Conservation (phyloP, 2,888 invertebrate genomes). For the Ephialtes manifestator region DNA sequence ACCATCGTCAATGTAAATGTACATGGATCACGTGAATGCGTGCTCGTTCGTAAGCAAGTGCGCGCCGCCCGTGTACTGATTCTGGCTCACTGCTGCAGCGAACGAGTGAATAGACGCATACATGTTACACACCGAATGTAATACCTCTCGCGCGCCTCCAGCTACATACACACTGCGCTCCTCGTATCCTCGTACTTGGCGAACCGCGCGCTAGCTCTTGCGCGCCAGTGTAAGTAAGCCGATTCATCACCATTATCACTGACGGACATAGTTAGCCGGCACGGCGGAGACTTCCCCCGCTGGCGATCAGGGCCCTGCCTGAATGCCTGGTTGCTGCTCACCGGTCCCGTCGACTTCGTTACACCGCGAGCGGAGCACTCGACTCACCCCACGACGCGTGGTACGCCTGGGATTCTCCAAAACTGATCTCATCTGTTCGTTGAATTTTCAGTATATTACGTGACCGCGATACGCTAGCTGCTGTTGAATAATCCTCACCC, state of each 20-base stretch:
- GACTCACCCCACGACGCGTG: slow-evolving; percentile 24
- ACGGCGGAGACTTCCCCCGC: slow-evolving; percentile 75
- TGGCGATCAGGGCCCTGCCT: slow-evolving; percentile 59
- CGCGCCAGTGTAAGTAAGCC: slow-evolving; percentile 74
- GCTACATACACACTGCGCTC: slow-evolving; percentile 52
- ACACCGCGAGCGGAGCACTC: slow-evolving; percentile 21
- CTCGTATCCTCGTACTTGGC: slow-evolving; percentile 64
- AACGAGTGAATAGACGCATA: slow-evolving; percentile 1
- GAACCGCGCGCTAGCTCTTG: slow-evolving; percentile 48
- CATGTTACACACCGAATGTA: background rate
- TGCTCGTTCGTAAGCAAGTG: slow-evolving; percentile 39
- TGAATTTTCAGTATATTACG: slow-evolving; percentile 37
- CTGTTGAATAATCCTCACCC: background rate
- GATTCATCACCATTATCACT: slow-evolving; percentile 84
- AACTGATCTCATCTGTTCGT: slow-evolving; percentile 48
- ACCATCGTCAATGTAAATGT: slow-evolving; percentile 23
- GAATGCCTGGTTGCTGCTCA: slow-evolving; percentile 52
- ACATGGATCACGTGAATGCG: slow-evolving; percentile 32
- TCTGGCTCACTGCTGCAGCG: slow-evolving; percentile 20
- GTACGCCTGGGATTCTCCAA: slow-evolving; percentile 33
- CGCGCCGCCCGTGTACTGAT: slow-evolving; percentile 7
- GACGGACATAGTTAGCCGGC: slow-evolving; percentile 78
- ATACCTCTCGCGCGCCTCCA: slow-evolving; percentile 54
- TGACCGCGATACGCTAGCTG: background rate
- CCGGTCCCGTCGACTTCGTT: slow-evolving; percentile 53